Conservation (phyloP, 37 sponge, comb jelly and placozoan species). For the Ephydatia muelleri region DNA sequence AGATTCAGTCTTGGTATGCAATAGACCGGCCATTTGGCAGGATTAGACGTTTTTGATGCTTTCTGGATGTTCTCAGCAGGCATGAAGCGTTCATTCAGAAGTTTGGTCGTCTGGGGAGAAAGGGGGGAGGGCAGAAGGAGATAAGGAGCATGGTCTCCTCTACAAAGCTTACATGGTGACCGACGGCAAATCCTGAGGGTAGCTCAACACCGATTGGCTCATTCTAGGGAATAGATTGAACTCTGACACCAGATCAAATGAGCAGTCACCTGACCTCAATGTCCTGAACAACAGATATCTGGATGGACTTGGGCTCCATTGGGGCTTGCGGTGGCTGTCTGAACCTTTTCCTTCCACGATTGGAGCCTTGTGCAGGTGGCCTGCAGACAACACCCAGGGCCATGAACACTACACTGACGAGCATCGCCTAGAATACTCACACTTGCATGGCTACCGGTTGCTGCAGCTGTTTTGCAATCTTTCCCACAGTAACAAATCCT, state of each 20-base stretch:
- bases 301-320: not conserved
- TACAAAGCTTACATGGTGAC: conserved; percentile 33
- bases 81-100: conserved; percentile 22
- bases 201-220: conserved; percentile 33
- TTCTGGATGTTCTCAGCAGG: not conserved
- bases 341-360: not conserved
- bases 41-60: conserved; percentile 5
- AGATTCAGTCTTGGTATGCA: conserved; percentile 11
- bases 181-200: conserved; percentile 13
- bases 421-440: not conserved
- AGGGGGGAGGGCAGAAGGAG: too few species aligned
- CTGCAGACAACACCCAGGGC: not conserved
- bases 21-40: conserved; percentile 23
- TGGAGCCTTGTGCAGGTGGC: not conserved
- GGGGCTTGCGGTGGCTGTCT: not conserved
- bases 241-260: not conserved
- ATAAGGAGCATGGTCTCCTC: too few species aligned
- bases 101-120: conserved; percentile 31
- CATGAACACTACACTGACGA: not conserved
- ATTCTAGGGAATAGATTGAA: not conserved
- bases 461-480: not conserved
- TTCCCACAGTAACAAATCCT: not conserved
- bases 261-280: not conserved
- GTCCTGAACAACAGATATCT: not conserved
- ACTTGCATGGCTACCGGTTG: not conserved